phyloP scores from a whole-genome alignment of 1,140 invertebrate species.

The Macrotrachela quadricornifera region DNA sequence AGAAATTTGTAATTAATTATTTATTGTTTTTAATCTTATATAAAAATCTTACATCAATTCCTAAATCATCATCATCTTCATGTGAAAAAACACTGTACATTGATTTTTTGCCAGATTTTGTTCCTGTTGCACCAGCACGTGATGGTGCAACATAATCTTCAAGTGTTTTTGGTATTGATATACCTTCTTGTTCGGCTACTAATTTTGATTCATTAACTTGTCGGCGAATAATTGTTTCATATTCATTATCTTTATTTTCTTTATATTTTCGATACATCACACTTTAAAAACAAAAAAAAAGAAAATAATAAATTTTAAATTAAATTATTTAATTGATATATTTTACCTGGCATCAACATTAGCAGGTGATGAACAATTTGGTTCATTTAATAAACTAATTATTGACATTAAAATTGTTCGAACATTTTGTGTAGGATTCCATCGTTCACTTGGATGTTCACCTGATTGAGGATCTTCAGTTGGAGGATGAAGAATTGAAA shows the following conservation, averaged over 20 bases:
- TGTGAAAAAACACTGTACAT: no score
- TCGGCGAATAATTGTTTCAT: slow-evolving; percentile 81
- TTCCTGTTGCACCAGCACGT: no score
- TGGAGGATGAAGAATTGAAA: slow-evolving; percentile 94
- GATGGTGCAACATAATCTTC: slow-evolving; percentile 54
- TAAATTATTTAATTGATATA: not conserved
- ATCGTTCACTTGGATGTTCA: slow-evolving; percentile 90
- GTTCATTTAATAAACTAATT: slow-evolving; percentile 93
- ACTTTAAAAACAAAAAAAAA: slow-evolving; percentile 31
- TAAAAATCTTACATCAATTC: no score
- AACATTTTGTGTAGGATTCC: slow-evolving; percentile 99
- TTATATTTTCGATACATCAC: slow-evolving; percentile 98
- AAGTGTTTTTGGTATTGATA: slow-evolving; percentile 79
- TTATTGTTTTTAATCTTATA: no score
- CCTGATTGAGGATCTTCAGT: slow-evolving; percentile 96
- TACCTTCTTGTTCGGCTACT: slow-evolving; percentile 75
- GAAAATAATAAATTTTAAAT: slow-evolving; percentile 4
- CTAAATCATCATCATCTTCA: no score
- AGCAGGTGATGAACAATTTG: slow-evolving; percentile 94
- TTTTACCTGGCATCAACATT: slow-evolving; percentile 87
- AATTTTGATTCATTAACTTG: slow-evolving; percentile 14
- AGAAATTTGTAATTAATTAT: no score
- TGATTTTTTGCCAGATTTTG: no score
- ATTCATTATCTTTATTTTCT: slow-evolving; percentile 96
- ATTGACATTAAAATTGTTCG: slow-evolving; percentile 90